Base-by-base conservation (phyloP, 2,888 invertebrate species). In the Hypena proboscidalis region DNA sequence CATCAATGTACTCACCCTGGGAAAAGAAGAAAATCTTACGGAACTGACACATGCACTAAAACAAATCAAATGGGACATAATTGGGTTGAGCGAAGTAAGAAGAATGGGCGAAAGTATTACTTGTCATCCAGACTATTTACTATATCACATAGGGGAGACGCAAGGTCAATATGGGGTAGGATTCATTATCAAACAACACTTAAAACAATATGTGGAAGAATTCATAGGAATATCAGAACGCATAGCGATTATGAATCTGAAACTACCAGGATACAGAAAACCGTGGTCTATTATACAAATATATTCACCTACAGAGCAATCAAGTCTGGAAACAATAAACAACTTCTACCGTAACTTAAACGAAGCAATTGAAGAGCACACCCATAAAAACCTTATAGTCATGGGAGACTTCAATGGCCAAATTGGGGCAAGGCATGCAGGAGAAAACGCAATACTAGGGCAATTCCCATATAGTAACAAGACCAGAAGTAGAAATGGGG, bases 281-380 rank as follows among this genome's bases (percentile, higher is more conserved):
- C 13, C 45, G 10, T 60, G 58, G 62, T 46, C 62, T 1, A 54
- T 62, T 9, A 9, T 59, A 34, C 58, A 60, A 46, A 13, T 58
- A n/a, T 63, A 66, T 22, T 59, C 60, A 6, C 62, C 51, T 10
- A 65, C 61, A 4, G 58, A 62, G 46, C 46, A 56, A 46, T 43
- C 56, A 0, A 23, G 39, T 1, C 1, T 25, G n/a, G 48, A 46
- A 31, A 31, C 45, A 36, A 57, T 60, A 29, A 21, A 55, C 2
- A 13, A 8, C 11, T 63, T 67, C 19, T 67, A 59, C 46, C 21
- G 11, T 0, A 44, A 56, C 0, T 10, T 67, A 35, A 62, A 61
- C 20, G 15, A 58, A 20, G 14, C 50, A 0, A 55, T 68, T 5
- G 42, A 53, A 19, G 25, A 48, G 1, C 37, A 66, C 13, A 22